Evolutionary conservation across 2,113 vertebrate genomes (phyloP), one percentile per base, ranked within the genome.

Genomic region (Leucoraja erinaceus): DNA sequence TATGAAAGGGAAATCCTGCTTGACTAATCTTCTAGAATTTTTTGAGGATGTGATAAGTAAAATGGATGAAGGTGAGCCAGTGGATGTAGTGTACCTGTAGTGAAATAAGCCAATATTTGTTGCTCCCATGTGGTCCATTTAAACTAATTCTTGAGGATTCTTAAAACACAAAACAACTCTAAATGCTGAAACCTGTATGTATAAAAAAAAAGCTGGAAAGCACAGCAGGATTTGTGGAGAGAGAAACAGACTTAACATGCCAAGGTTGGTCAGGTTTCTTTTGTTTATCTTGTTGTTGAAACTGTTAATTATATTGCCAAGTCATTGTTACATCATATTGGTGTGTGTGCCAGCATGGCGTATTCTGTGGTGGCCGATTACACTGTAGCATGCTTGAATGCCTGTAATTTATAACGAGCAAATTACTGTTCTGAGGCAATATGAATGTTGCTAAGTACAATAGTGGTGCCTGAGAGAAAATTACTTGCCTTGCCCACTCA

Each of bases 291-390:
- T 25, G 59, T 63, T 88, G 0, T 63, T 88, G 59, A 63, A 88
- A 59, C 54, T 59, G 22, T 59, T 83, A 83, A 59, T 59, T 83
- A 59, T 83, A 25, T 5, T 86, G 83, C 63, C 28, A 86, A 14
- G 25, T n/a, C 28, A 88, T 63, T 63, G 28, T 5, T 63, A 14
- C 83, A 88, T 66, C 28, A 31, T 63, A 88, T 88, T 88, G 28
- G 28, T 88, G n/a, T n/a, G 18, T 88, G 83, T 63, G 28, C 5
- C 59, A 88, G 83, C 14, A 22, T 83, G 79, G 59, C 16, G 47
- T 88, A n/a, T 88, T 88, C 59, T 63, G n/a, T 88, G 59, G 59
- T 63, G 56, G 59, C 61, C 59, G 56, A 86, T 86, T 31, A 86
- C 0, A 16, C 28, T 63, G n/a, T n/a, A 88, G 79, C n/a, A 88